These are phyloP conservation scores for Rotaria magnacalcarata DNA, from an alignment of 2,888 invertebrate species.

Conservation along the genomic window DNA sequence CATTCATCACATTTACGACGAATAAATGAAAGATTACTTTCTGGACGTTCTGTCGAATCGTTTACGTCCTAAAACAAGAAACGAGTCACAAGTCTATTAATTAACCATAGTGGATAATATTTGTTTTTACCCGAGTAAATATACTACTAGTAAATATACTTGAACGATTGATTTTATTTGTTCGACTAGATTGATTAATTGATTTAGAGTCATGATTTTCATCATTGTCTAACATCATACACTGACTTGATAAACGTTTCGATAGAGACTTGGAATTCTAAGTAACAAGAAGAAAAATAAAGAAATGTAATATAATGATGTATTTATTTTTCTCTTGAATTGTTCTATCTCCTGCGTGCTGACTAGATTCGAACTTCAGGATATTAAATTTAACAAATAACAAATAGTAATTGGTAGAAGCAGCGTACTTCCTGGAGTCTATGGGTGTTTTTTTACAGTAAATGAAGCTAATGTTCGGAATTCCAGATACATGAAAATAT, in stretches of 20 bases:
- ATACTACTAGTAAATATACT: slow-evolving; percentile 4
- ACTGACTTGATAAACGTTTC: slow-evolving; percentile 24
- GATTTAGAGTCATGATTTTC: not conserved
- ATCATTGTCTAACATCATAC: slow-evolving; percentile 15
- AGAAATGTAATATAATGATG: not conserved
- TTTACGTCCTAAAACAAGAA: not conserved
- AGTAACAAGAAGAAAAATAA: not conserved
- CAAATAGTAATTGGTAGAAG: too few species aligned
- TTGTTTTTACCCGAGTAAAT: not conserved
- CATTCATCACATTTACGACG: slow-evolving; percentile 35
- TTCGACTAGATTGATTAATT: not conserved
- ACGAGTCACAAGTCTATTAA: too few species aligned
- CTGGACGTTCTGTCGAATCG: not conserved
- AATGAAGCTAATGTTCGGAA: not conserved
- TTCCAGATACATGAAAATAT: not conserved
- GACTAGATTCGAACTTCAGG: too few species aligned
- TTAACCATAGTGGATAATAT: too few species aligned
- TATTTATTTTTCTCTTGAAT: not conserved
- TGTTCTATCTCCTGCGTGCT: too few species aligned
- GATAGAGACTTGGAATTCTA: not conserved
- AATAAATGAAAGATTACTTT: not conserved
- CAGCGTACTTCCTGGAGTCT: too few species aligned
- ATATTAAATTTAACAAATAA: too few species aligned
- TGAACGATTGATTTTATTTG: not conserved
- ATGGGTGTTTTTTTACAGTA: not conserved